A percentile compares a stretch with the other conserved stretches of the same genome.
Evolutionary conservation across 2,797 vertebrate genomes (phyloP).

Genomic region (Syndactyla subalaris): DNA sequence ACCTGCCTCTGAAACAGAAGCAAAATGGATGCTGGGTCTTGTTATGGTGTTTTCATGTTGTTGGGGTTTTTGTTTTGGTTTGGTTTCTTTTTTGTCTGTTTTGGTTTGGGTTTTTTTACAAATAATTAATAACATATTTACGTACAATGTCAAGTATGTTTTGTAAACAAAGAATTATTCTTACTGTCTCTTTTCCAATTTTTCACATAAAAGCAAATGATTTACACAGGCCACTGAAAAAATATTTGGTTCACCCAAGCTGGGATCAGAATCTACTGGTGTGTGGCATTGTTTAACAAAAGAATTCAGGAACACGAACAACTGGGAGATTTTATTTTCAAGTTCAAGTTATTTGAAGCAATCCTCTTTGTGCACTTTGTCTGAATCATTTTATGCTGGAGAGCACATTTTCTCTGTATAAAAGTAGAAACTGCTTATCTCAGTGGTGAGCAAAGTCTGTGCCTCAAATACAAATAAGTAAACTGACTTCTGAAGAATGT

Average conservation of each 20-base stretch:
- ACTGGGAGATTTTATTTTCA: background rate
- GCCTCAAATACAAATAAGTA: slow-evolving; percentile 23
- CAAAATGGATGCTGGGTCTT: background rate
- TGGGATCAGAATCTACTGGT: background rate
- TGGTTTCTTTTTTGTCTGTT: background rate
- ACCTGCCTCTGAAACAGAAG: background rate
- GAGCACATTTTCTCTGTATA: background rate
- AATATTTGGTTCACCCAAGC: background rate
- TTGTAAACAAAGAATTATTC: background rate
- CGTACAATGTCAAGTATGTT: background rate
- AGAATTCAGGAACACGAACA: background rate
- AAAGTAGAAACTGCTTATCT: slow-evolving; percentile 22
- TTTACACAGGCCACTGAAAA: background rate
- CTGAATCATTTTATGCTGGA: slow-evolving; percentile 7
- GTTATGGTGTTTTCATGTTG: background rate
- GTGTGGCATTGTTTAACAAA: background rate
- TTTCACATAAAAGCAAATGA: background rate
- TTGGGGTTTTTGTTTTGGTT: background rate
- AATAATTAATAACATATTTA: background rate
- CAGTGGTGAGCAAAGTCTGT: background rate
- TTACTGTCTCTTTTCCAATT: background rate
- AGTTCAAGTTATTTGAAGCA: background rate
- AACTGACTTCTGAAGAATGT: slow-evolving; percentile 3
- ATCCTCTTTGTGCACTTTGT: background rate
- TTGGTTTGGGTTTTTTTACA: background rate